Conservation (phyloP, 2,797 vertebrate genomes). For the Alauda arvensis region DNA sequence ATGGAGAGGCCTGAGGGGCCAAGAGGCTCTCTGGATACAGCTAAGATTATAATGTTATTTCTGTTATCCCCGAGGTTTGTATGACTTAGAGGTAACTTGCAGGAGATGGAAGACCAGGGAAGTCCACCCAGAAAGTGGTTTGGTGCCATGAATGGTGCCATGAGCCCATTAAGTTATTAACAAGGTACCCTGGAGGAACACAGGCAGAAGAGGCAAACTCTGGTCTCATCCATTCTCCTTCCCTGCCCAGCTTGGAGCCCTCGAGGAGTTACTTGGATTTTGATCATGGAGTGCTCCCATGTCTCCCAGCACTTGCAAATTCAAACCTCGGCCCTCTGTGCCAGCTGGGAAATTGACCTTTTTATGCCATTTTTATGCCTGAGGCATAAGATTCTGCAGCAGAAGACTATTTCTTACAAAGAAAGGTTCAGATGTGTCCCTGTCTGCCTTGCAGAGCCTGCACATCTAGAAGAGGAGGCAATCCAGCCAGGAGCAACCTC, state of each 20-base stretch:
- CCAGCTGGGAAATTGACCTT: neutral
- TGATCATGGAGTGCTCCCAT: neutral
- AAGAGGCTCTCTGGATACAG: neutral
- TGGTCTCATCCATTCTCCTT: neutral
- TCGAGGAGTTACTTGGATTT: neutral
- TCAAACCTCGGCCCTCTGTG: neutral
- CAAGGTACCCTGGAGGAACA: neutral
- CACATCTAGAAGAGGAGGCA: neutral
- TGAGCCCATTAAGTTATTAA: neutral
- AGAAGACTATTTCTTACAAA: neutral
- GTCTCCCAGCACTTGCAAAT: neutral
- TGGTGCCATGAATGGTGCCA: neutral
- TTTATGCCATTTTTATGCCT: neutral
- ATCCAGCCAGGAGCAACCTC: neutral
- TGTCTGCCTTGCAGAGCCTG: neutral
- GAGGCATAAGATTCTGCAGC: neutral
- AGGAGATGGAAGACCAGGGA: neutral
- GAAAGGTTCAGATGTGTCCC: neutral
- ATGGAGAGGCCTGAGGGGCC: neutral
- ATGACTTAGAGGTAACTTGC: neutral
- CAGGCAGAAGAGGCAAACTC: neutral
- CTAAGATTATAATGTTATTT: neutral
- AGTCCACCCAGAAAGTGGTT: neutral
- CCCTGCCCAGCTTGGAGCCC: neutral
- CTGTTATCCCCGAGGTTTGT: neutral